phyloP scores from a whole-genome alignment of 2,113 vertebrate genomes.

The Pelobates fuscus region DNA sequence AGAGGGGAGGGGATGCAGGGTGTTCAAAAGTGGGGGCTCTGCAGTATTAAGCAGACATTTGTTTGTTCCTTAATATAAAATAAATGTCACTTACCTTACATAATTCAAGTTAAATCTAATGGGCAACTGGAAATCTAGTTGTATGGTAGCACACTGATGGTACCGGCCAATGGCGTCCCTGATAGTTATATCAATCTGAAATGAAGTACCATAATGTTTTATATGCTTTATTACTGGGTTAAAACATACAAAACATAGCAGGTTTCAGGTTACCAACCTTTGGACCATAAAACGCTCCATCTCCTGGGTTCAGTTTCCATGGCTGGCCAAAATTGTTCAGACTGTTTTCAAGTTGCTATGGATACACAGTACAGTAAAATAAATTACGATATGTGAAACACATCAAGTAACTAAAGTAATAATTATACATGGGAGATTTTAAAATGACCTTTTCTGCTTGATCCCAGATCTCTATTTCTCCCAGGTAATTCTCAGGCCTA shows the following conservation, averaged over 20 bases:
- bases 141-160: slow-evolving; percentile 94
- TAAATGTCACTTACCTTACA: slow-evolving; percentile 79
- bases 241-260: neutral
- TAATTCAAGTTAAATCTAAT: slow-evolving; percentile 89
- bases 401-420: neutral
- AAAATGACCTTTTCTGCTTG: slow-evolving; percentile 85
- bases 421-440: neutral
- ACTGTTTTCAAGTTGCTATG: slow-evolving; percentile 89
- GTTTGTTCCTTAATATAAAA: no score
- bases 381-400: neutral
- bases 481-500: slow-evolving; percentile 86
- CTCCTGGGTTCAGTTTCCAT: slow-evolving; percentile 88
- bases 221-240: neutral
- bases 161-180: slow-evolving; percentile 91
- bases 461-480: slow-evolving; percentile 83
- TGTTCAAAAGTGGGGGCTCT: no score
- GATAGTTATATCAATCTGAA: slow-evolving; percentile 93
- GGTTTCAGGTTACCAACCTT: slow-evolving; percentile 73
- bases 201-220: slow-evolving; percentile 37
- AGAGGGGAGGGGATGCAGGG: no score
- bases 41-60: no score
- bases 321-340: slow-evolving; percentile 86
- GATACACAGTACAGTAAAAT: slow-evolving; percentile 13
- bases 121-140: slow-evolving; percentile 95
- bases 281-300: slow-evolving; percentile 94